Conservation (phyloP, 2,797 vertebrate genomes). For the Malurus leucopterus region DNA sequence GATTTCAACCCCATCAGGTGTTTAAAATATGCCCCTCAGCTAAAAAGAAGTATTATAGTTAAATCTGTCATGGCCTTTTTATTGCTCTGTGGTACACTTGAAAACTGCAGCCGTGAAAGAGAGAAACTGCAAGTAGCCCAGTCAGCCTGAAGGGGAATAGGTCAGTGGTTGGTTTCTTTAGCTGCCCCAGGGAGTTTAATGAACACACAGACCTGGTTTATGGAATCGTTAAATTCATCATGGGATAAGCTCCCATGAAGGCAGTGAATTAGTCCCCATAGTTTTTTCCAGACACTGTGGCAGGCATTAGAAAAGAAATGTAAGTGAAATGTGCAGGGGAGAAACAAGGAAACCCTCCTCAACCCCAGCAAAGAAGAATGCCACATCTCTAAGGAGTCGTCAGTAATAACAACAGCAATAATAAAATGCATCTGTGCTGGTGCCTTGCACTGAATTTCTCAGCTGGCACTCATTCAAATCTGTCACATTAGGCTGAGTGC, state of each 20-base stretch:
- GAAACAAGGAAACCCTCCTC: background rate
- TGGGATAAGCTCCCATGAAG: background rate
- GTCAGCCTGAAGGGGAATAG: slow-evolving; percentile 3
- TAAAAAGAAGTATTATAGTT: slow-evolving; percentile 50
- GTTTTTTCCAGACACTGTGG: slow-evolving; percentile 6
- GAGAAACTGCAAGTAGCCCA: slow-evolving; percentile 15
- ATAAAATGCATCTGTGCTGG: slow-evolving; percentile 71
- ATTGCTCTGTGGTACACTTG: slow-evolving; percentile 48
- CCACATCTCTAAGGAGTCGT: slow-evolving; percentile 64
- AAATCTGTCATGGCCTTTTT: slow-evolving; percentile 58
- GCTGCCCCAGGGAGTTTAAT: background rate
- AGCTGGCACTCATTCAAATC: slow-evolving; percentile 64
- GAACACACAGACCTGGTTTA: background rate
- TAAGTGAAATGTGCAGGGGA: background rate
- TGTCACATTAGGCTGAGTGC: slow-evolving; percentile 60
- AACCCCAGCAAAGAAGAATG: background rate
- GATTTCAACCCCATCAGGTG: slow-evolving; percentile 58
- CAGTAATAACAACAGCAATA: slow-evolving; percentile 61
- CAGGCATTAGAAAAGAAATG: background rate
- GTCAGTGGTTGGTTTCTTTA: slow-evolving; percentile 11
- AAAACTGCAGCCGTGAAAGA: slow-evolving; percentile 24
- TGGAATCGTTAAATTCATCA: slow-evolving; percentile 17
- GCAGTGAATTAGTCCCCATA: slow-evolving; percentile 32
- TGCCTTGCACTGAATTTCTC: slow-evolving; percentile 55
- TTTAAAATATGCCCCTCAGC: slow-evolving; percentile 56